Evolutionary conservation across 2,888 invertebrate species (phyloP), one percentile per base, ranked within the genome.

Genomic region (Drosophila atripex): DNA sequence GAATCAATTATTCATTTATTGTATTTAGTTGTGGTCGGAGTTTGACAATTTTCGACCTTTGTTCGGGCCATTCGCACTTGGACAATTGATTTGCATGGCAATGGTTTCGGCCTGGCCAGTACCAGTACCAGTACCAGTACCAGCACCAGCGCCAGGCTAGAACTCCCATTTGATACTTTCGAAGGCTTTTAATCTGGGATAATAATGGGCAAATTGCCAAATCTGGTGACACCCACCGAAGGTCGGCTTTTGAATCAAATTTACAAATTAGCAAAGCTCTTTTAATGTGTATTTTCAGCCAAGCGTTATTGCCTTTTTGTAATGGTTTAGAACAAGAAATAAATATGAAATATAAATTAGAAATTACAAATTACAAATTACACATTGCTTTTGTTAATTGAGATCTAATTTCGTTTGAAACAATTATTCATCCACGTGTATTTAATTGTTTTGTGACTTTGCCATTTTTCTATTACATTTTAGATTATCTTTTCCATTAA

Each of bases 1-100:
- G 75, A 77, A 83, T 84, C 75, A 84, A 86, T 84, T 84, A 86
- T 78, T 60, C 75, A 76, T 74, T 77, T 71, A 60, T 55, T 68
- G 54, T 57, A 66, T 68, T 70, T 63, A 14, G 46, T 54, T 73
- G 60, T 38, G 68, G 45, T 57, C 46, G 41, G 57, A 45, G 45
- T 71, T 51, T 70, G 71, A 65, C 63, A 69, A 80, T 72, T 77
- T 76, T 63, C 56, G 59, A 73, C 74, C 72, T 76, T 79, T 75
- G 79, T 77, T 73, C 64, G 54, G 71, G 53, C 73, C 68, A 69
- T 74, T 75, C 71, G 72, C 58, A 66, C 68, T 53, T 69, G 57
- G 59, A 77, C 82, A 71, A 87, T 80, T 80, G 60, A 82, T 16
- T 56, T 49, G 64, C 45, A 49, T 63, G 52, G 25, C 72, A 50